Conservation (phyloP, 2,888 invertebrate genomes). For the Trissoscelio sp. region DNA sequence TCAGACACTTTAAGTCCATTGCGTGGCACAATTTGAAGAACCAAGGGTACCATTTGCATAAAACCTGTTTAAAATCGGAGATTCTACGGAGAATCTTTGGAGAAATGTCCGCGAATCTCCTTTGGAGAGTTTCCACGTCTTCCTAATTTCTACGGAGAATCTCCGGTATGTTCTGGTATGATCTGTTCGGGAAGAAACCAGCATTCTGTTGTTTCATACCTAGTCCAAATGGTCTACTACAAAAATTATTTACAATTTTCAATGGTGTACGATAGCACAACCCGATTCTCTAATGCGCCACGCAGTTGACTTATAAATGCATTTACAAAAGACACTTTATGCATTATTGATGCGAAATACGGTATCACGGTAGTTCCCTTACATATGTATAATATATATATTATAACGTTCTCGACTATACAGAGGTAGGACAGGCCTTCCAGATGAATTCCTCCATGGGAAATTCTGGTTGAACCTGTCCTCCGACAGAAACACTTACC, state of each 20-base stretch:
- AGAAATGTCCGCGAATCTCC: too few relatives aligned
- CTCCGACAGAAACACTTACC: background rate
- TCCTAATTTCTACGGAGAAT: too few relatives aligned
- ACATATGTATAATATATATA: slow-evolving; percentile 17
- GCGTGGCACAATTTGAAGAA: background rate
- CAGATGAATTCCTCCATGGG: background rate
- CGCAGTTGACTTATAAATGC: slow-evolving; percentile 11
- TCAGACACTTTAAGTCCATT: slow-evolving; percentile 33
- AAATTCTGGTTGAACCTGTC: too few relatives aligned
- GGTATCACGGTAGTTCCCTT: slow-evolving; percentile 21
- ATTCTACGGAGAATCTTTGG: too few relatives aligned
- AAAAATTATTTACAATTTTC: slow-evolving; percentile 55
- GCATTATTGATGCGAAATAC: slow-evolving; percentile 18
- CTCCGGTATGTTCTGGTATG: too few relatives aligned
- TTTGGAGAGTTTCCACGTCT: too few relatives aligned
- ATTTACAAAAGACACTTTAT: slow-evolving; percentile 47
- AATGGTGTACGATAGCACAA: background rate
- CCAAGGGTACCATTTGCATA: background rate
- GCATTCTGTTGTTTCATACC: background rate
- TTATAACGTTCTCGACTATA: slow-evolving; percentile 22
- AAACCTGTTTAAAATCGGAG: too few relatives aligned
- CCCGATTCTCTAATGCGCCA: background rate
- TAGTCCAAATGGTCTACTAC: slow-evolving; percentile 18
- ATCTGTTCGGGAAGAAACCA: too few relatives aligned
- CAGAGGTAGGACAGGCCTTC: background rate